Evolutionary conservation across 1,140 invertebrate genomes (phyloP).

Genomic region (Maniola jurtina): DNA sequence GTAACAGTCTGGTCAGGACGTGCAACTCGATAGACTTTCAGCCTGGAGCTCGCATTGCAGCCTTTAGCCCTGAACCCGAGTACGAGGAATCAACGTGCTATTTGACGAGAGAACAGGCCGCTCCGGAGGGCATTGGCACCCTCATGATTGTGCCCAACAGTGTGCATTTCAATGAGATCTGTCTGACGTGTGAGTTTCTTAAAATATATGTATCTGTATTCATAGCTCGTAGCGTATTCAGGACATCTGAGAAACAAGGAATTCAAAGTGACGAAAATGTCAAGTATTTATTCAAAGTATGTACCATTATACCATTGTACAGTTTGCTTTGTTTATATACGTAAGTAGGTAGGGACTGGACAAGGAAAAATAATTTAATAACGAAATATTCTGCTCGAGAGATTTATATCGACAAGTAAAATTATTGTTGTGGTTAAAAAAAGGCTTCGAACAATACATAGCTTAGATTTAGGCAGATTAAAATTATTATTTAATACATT

Average conservation of each 20-base stretch:
- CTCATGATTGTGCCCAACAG: slow-evolving; percentile 91
- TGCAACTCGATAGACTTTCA: slow-evolving; percentile 95
- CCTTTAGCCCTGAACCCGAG: slow-evolving; percentile 88
- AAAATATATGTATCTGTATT: not conserved
- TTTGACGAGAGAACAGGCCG: slow-evolving; percentile 88
- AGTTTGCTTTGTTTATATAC: too few relatives aligned
- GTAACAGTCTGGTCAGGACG: slow-evolving; percentile 88
- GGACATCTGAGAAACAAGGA: not conserved
- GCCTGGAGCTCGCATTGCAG: slow-evolving; percentile 90
- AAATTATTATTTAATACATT: too few relatives aligned
- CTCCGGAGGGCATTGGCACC: slow-evolving; percentile 91
- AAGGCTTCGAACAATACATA: too few relatives aligned
- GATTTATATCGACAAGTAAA: too few relatives aligned
- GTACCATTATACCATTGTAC: too few relatives aligned
- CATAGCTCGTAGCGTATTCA: not conserved
- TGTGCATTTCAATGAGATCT: slow-evolving; percentile 94
- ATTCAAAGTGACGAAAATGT: not conserved
- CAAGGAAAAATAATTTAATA: too few relatives aligned
- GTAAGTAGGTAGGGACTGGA: too few relatives aligned
- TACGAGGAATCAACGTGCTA: slow-evolving; percentile 96
- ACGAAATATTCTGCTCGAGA: too few relatives aligned
- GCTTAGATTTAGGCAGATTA: too few relatives aligned
- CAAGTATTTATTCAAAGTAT: too few relatives aligned
- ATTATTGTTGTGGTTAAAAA: too few relatives aligned
- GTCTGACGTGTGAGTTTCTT: slow-evolving; percentile 87